Conservation (phyloP, 2,797 vertebrate genomes). For the Urophycis tenuis region DNA sequence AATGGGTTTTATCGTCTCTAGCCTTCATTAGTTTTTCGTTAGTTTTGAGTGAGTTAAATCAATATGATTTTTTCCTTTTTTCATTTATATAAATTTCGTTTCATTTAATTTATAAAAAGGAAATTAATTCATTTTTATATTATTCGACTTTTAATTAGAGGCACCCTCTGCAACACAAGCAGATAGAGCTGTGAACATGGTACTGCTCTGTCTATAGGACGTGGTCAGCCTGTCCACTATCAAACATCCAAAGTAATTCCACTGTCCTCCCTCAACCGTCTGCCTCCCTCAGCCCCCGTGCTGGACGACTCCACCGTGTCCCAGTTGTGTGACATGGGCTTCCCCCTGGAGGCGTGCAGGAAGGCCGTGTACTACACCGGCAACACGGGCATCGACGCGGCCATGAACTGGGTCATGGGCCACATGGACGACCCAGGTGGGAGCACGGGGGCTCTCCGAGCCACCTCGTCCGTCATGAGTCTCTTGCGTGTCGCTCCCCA, state of each 20-base stretch:
- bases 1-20: conserved; percentile 24
- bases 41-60: not conserved
- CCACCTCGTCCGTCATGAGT: not conserved
- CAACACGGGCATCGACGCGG: conserved; percentile 91
- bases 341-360: conserved; percentile 92
- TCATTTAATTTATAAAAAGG: not conserved
- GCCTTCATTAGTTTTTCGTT: not conserved
- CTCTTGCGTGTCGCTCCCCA: not conserved
- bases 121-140: not conserved
- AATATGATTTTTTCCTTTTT: not conserved
- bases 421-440: conserved; percentile 98
- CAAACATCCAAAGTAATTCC: conserved; percentile 35
- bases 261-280: conserved; percentile 13
- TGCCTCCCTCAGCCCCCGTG: conserved; percentile 78
- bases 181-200: not conserved
- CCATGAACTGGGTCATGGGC: conserved; percentile 99
- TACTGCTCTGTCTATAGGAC: not conserved
- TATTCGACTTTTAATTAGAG: not conserved
- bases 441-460: conserved; percentile 7
- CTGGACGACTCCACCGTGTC: conserved; percentile 93
- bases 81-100: not conserved
- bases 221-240: not conserved
- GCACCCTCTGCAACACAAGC: not conserved
- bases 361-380: conserved; percentile 98
- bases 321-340: conserved; percentile 97